Evolutionary conservation across 2,888 invertebrate genomes (phyloP), one percentile per base, ranked within the genome.

Genomic region (Oxycera nigricornis): DNA sequence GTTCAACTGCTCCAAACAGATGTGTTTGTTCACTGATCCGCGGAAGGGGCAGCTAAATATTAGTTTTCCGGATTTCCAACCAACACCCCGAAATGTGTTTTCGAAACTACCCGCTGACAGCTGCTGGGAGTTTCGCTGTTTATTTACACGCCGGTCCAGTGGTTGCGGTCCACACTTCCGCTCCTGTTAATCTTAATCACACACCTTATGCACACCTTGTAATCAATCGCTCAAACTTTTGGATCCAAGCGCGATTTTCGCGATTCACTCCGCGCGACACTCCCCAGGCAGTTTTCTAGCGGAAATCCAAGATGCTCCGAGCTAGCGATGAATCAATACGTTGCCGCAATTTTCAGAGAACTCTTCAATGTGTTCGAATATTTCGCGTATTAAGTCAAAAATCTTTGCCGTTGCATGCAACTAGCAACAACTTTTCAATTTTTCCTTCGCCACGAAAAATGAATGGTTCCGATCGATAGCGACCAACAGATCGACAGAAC

Each of bases 401-500:
- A 70, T 52, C 46, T 70, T 31, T 52, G 70, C 52, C 55, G 70
- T 20, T 70, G 70, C 70, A 70, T 30, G n/a, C 70, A 70, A 70
- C 70, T 55, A 35, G 70, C 70, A 55, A 70, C 67, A 52, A 55
- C 31, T 52, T 31, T 31, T 30, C 17, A 9, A 30, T 41, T 70
- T 70, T 55, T 52, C 65, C 41, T 24, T 24, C 39, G 24, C 22
- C 14, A 39, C 4, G 39, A 62, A 50, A 55, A 52, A 52, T 70
- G 20, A 68, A 50, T 50, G n/a, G 52, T 55, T 70, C 70, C 70
- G 70, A 70, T 70, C 50, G 41, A 68, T 68, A 46, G 50, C 28
- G 72, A 28, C 75, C 57, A 31, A 46, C 46, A 67, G 75, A 75
- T 72, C 75, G 55, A 70, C 70, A 70, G 70, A 73, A 73, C 75